Base-by-base conservation (phyloP, 1,140 invertebrate species). In the Diachasma alloeum region DNA sequence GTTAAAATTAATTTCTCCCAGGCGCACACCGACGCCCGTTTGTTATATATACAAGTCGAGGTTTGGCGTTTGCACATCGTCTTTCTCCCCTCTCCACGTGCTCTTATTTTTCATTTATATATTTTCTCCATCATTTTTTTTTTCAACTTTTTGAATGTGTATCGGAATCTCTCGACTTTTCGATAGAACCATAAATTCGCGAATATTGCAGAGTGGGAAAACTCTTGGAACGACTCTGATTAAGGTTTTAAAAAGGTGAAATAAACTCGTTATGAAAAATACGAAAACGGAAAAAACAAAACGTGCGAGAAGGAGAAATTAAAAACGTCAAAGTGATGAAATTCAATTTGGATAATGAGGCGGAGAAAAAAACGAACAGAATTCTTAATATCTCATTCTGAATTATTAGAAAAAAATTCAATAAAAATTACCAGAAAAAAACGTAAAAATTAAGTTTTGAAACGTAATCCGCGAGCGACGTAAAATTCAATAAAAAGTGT, bases 1-100 rank as follows among this genome's bases (percentile, higher is more conserved):
- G 79, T 80, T 80, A 75, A 80, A 80, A 80, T 80, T 80, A 80
- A 80, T 80, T 80, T 80, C 79, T 80, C 70, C 74, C 31, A 72
- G 67, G 75, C 70, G 63, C 37, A 26, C 66, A 37, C 48, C 37
- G 37, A 66, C 56, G 67, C 69, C 67, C 26, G 39, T 44, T 24
- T 24, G n/a, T 37, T 59, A 46, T 46, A 36, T 74, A 44, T 31
- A 72, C 44, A 53, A 46, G 70, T 46, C 70, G 70, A 72, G 70
- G 70, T 72, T 72, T 72, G 36, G 66, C 67, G 67, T 75, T 75
- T 75, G 66, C 66, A 75, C 74, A 67, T 75, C 74, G 63, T 75
- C 74, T 69, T 75, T 56, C 63, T 74, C 46, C 69, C 44, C 44
- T 48, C 19, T 39, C 24, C 69, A 56, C 36, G 10, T 56, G 8